Evolutionary conservation across 2,113 vertebrate genomes (phyloP).

Genomic region (Bungarus multicinctus): DNA sequence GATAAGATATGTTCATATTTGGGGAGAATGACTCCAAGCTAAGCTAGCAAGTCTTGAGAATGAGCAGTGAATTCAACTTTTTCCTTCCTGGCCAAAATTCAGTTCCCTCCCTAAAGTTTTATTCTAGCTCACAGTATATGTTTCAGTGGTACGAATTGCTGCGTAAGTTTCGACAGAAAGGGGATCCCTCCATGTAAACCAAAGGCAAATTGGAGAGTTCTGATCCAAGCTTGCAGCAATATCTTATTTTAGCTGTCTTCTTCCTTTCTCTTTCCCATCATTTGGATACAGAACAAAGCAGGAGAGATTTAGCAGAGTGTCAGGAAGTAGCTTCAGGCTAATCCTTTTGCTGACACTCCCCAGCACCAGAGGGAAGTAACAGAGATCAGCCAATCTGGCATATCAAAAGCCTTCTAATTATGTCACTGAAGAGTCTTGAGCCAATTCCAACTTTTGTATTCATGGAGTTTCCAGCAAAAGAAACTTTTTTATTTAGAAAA

Average conservation of each 20-base stretch:
- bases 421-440: conserved; percentile 62
- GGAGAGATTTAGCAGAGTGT: conserved; percentile 61
- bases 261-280: conserved; percentile 54
- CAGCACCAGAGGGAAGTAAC: conserved; percentile 64
- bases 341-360: conserved; percentile 67
- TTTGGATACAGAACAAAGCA: conserved; percentile 68
- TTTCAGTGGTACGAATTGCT: conserved; percentile 47
- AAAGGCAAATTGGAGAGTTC: conserved; percentile 53
- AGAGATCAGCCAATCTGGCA: conserved; percentile 65
- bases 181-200: conserved; percentile 56
- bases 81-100: neutral
- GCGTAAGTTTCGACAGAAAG: conserved; percentile 48
- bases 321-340: conserved; percentile 71
- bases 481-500: conserved; percentile 29
- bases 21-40: neutral
- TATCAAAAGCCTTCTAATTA: conserved; percentile 71
- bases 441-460: conserved; percentile 65
- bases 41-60: no score
- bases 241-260: conserved; percentile 52
- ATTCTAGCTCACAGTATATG: neutral
- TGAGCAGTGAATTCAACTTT: neutral
- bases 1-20: neutral
- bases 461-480: conserved; percentile 59
- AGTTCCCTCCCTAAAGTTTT: neutral
- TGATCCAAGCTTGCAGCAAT: conserved; percentile 34